Conservation (phyloP, 2,113 vertebrate genomes). For the Xyrauchen texanus region DNA sequence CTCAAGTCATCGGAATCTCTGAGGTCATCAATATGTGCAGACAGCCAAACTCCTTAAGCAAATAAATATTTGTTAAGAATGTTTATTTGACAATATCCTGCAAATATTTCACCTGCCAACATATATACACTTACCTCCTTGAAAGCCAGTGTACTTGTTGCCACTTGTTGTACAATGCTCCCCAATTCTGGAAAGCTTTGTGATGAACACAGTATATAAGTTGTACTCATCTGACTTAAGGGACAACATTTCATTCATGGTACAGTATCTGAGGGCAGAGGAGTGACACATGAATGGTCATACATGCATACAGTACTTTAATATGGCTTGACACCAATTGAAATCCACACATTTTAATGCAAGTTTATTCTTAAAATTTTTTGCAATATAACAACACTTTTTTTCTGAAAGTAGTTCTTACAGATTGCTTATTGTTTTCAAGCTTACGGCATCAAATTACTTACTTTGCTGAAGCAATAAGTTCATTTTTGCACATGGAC, state of each 20-base stretch:
- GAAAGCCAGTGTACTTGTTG: slow-evolving; percentile 74
- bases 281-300: no score
- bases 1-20: slow-evolving; percentile 74
- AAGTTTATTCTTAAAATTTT: no score
- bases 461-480: slow-evolving; percentile 77
- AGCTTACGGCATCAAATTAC: slow-evolving; percentile 1
- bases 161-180: slow-evolving; percentile 44
- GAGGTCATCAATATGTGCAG: slow-evolving; percentile 75
- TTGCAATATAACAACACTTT: no score
- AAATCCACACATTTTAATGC: no score
- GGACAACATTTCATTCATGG: slow-evolving; percentile 72
- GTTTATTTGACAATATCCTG: neutral
- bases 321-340: no score
- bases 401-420: no score
- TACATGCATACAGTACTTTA: no score
- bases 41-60: slow-evolving; percentile 69
- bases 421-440: neutral
- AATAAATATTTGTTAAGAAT: neutral
- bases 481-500: slow-evolving; percentile 69
- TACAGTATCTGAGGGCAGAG: slow-evolving; percentile 62
- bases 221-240: slow-evolving; percentile 41
- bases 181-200: slow-evolving; percentile 71
- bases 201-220: slow-evolving; percentile 71
- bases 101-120: neutral
- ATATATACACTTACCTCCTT: slow-evolving; percentile 67